phyloP scores from a whole-genome alignment of 2,113 vertebrate genomes.

The Heloderma charlesbogerti region DNA sequence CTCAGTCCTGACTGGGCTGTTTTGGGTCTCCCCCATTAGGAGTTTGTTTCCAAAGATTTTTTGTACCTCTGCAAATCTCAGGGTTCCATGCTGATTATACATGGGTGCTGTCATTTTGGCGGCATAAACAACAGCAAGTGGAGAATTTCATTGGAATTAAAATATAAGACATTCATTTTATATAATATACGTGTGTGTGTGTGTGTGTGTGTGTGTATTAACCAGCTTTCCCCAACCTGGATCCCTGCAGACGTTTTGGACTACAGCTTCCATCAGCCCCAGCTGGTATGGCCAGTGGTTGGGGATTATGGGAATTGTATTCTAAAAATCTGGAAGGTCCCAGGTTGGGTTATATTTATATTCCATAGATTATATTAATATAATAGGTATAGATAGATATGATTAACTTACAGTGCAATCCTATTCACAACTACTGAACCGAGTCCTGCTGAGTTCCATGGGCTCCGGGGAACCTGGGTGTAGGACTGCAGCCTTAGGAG shows the following conservation, averaged over 20 bases:
- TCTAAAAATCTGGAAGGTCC: too few species aligned
- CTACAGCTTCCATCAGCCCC: not conserved
- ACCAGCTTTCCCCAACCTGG: not conserved
- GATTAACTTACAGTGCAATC: not conserved
- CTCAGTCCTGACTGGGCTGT: too few species aligned
- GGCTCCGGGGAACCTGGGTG: not conserved
- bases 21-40: not conserved
- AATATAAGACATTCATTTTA: too few species aligned
- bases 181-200: too few species aligned
- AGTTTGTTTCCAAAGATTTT: not conserved
- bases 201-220: too few species aligned
- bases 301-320: too few species aligned
- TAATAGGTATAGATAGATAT: not conserved
- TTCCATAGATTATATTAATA: not conserved
- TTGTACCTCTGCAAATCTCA: not conserved
- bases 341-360: too few species aligned
- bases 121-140: too few species aligned
- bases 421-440: not conserved
- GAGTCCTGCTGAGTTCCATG: not conserved
- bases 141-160: too few species aligned
- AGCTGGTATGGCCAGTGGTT: too few species aligned
- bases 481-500: not conserved
- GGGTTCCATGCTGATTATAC: not conserved
- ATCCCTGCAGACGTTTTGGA: not conserved
- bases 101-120: not conserved